These are phyloP conservation scores for Plestiodon gilberti DNA, from an alignment of 2,113 vertebrate species.

Conservation along the genomic window DNA sequence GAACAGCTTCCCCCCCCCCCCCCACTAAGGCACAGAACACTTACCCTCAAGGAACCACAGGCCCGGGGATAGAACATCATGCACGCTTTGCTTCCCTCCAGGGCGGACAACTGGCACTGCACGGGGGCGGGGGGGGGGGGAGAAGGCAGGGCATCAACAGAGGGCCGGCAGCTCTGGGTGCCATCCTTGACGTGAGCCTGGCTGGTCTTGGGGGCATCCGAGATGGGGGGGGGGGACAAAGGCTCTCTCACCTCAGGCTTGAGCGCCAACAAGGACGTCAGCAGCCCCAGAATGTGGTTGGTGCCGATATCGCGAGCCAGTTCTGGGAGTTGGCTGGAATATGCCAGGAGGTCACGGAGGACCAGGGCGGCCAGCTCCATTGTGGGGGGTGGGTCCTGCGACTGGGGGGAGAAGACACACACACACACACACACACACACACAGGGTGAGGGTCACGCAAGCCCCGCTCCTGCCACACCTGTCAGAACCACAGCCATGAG, in stretches of 20 bases:
- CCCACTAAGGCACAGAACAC: neutral
- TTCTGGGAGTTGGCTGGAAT: constrained; percentile 84
- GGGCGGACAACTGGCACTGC: constrained; percentile 84
- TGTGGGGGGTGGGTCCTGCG: constrained; percentile 84
- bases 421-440: no score
- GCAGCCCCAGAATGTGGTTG: constrained; percentile 87
- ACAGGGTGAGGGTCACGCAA: rapidly evolving
- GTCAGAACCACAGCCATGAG: no score
- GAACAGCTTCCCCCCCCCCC: rapidly evolving
- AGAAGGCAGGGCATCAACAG: neutral
- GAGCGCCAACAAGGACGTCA: constrained; percentile 88
- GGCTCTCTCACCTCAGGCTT: constrained; percentile 82
- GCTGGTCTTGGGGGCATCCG: neutral
- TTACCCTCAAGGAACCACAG: constrained; percentile 88
- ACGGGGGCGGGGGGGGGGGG: neutral
- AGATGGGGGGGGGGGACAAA: rapidly evolving
- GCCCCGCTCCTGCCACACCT: constrained; percentile 69
- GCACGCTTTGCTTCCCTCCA: constrained; percentile 90
- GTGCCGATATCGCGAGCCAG: constrained; percentile 87
- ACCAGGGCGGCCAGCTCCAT: constrained; percentile 84
- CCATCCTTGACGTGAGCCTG: neutral
- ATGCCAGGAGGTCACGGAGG: constrained; percentile 85
- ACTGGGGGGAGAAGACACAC: constrained; percentile 66
- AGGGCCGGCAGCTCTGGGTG: rapidly evolving
- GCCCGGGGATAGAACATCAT: constrained; percentile 88